Base-by-base conservation (phyloP, 2,113 vertebrate genomes). In the Tor tambroides region DNA sequence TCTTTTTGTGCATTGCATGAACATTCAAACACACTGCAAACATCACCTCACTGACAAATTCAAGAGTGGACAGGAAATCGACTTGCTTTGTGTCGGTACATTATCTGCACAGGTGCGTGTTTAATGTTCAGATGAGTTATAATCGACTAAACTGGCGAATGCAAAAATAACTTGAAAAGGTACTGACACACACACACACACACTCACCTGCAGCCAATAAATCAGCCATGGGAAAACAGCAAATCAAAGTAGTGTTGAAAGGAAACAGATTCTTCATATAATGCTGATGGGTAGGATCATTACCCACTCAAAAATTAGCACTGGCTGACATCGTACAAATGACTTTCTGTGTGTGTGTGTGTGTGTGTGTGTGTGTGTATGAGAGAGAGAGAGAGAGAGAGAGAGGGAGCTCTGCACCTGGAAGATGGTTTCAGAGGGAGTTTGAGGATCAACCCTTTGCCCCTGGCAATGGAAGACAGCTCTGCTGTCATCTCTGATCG, bases 241-340 rank as follows among this genome's bases (percentile, higher is more conserved):
- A 32, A 46, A 67, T 83, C 30, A 72, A 19, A 83, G 38, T 54
- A 72, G n/a, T 19, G 80, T 77, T 43, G 72, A 67, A 88, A 67
- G 88, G 49, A 83, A 91, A 87, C 89, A 80, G 84, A 46, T 76
- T 84, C 79, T 86, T 89, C 51, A 81, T 92, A 85, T 67, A 82
- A 74, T 46, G 78, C 21, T 67, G 86, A 74, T 69, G 72, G 90
- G 85, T 0, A 59, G 19, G 89, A 84, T 88, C 28, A 92, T 88
- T 51, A 51, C 69, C 59, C 87, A 89, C 91, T 85, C 72, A 56
- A 76, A 92, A 93, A 92, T 92, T 89, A 91, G 92, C 90, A 89
- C 79, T 86, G 76, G 91, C 88, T 94, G 91, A 95, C 91, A 92
- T 91, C 85, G 90, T 92, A 93, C 92, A 93, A 94, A 95, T 93